phyloP scores from a whole-genome alignment of 2,888 invertebrate genomes.

The Sesia apiformis region DNA sequence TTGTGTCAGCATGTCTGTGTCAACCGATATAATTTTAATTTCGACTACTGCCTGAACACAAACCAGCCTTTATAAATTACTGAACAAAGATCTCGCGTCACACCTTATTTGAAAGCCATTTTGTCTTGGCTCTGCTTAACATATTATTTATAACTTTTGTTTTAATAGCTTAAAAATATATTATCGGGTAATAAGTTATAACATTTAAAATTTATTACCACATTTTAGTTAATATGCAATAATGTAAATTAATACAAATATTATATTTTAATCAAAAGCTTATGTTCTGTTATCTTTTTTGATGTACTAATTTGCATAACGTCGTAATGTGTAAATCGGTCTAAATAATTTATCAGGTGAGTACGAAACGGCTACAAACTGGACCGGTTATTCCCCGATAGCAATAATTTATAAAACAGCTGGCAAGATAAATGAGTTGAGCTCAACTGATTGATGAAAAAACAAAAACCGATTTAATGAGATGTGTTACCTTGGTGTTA shows the following conservation, averaged over 20 bases:
- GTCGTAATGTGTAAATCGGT: too few relatives aligned
- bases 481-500: too few relatives aligned
- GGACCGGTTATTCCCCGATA: too few relatives aligned
- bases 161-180: constrained; percentile 14
- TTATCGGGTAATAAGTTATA: background rate
- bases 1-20: constrained; percentile 15
- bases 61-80: constrained; percentile 55
- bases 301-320: too few relatives aligned
- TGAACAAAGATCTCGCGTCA: constrained; percentile 57
- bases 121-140: constrained; percentile 44
- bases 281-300: background rate
- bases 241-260: constrained; percentile 2
- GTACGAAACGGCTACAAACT: too few relatives aligned
- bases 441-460: too few relatives aligned
- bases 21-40: constrained; percentile 53
- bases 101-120: constrained; percentile 58
- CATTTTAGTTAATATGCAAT: constrained; percentile 29
- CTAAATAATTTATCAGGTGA: too few relatives aligned
- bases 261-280: constrained; percentile 8
- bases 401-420: too few relatives aligned
- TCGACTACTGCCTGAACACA: constrained; percentile 61
- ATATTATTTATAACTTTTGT: constrained; percentile 26
- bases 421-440: too few relatives aligned
- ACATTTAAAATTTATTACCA: constrained; percentile 24
- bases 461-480: too few relatives aligned